Evolutionary conservation across 2,113 vertebrate genomes (phyloP), one percentile per base, ranked within the genome.

Genomic region (Osmerus mordax): DNA sequence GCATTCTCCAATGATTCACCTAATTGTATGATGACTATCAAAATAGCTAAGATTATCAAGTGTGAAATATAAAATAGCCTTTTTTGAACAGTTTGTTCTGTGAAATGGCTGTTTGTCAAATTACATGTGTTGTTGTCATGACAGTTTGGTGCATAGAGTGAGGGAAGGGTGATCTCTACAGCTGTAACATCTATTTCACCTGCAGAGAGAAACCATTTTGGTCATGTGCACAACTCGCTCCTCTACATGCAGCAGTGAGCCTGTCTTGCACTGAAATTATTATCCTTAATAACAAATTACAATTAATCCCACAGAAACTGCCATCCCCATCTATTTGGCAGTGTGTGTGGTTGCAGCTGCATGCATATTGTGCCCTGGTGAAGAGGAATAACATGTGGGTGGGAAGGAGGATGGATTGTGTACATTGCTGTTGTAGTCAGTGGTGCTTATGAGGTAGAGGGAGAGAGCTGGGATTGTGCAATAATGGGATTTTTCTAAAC

Each of bases 131-230:
- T 64, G 25, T 64, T 32, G 29, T 64, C 19, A 23, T 16, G 29
- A 0, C 41, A 0, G 1, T 3, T 65, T 65, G 36, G 11, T 60
- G n/a, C 19, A 19, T 25, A 53, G 15, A 16, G 41, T 14, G 16
- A 23, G 36, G 19, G n/a, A 36, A 36, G 5, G 9, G 41, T 47
- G 5, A 11, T 47, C 41, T 47, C 8, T 47, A 47, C 41, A 47
- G 70, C 66, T 70, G 72, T 51, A 55, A 59, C 65, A 54, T 72
- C 19, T 19, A 21, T 28, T 72, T 76, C 60, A 55, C 66, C 47
- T 62, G 25, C 28, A 41, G 29, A 15, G 28, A 76, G 80, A 66
- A 71, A 74, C 76, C 47, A 67, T 70, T 76, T 77, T 69, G 36
- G 53, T 76, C 62, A 18, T 7, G 32, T 70, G 66, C 21, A 19